Evolutionary conservation across 2,113 vertebrate genomes (phyloP).

Genomic region (Callopanchax toddi): DNA sequence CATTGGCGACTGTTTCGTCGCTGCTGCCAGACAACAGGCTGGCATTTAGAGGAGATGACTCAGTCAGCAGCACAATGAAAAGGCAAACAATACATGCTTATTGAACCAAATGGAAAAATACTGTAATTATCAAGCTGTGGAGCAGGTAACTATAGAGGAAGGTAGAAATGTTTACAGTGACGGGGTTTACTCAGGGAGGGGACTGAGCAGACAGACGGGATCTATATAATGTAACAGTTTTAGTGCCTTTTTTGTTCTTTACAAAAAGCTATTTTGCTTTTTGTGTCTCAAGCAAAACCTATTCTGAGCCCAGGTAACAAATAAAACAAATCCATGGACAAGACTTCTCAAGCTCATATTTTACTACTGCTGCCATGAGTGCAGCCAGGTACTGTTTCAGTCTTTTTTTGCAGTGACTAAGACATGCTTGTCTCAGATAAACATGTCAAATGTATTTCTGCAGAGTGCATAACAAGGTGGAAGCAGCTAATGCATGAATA

Average conservation of each 20-base stretch:
- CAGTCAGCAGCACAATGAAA: conserved; percentile 54
- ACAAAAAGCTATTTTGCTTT: no score
- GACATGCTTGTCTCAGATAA: neutral
- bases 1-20: conserved; percentile 35
- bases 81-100: conserved; percentile 38
- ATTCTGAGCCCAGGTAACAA: conserved; percentile 31
- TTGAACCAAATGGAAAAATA: conserved; percentile 52
- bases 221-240: no score
- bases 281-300: no score
- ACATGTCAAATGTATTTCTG: neutral
- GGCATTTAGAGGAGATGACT: conserved; percentile 72
- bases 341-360: conserved; percentile 39
- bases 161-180: neutral
- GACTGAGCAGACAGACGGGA: neutral
- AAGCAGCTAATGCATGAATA: neutral
- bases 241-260: no score
- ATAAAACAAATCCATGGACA: conserved; percentile 44
- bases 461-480: neutral
- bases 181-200: conserved; percentile 7
- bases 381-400: no score
- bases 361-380: no score
- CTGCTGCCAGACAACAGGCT: conserved; percentile 44
- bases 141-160: conserved; percentile 53
- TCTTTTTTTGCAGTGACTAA: neutral
- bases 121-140: conserved; percentile 47